Evolutionary conservation across 2,888 invertebrate species (phyloP).

Genomic region (Listrodromus nycthemerus): DNA sequence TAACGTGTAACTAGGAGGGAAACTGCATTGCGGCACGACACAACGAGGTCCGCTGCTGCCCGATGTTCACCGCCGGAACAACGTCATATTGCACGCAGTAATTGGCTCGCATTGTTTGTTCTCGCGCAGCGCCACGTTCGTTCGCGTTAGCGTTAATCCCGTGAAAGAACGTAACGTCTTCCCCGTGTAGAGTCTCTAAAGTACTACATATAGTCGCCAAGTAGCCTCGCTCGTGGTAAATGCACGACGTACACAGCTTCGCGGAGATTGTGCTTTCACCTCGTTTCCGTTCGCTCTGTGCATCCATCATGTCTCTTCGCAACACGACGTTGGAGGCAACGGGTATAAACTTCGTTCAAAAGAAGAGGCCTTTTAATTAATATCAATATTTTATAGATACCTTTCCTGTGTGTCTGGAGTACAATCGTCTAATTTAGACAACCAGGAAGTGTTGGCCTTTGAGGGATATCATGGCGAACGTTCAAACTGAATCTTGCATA

Average conservation of each 20-base stretch:
- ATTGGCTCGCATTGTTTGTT: slow-evolving; percentile 76
- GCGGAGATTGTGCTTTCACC: slow-evolving; percentile 31
- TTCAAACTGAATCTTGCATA: too few relatives aligned
- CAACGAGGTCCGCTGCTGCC: slow-evolving; percentile 34
- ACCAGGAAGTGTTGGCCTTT: too few relatives aligned
- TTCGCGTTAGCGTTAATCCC: slow-evolving; percentile 27
- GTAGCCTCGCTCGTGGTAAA: neutral
- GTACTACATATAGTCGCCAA: slow-evolving; percentile 8
- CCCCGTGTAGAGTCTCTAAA: slow-evolving; percentile 60
- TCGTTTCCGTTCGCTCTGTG: slow-evolving; percentile 35
- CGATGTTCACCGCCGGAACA: slow-evolving; percentile 62
- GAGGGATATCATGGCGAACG: too few relatives aligned
- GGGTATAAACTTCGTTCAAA: too few relatives aligned
- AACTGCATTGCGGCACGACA: slow-evolving; percentile 45
- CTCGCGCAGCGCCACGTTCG: slow-evolving; percentile 61
- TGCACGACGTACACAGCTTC: neutral
- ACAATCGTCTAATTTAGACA: too few relatives aligned
- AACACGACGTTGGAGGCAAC: neutral
- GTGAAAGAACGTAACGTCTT: slow-evolving; percentile 66
- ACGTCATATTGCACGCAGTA: slow-evolving; percentile 74
- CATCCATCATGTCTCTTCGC: slow-evolving; percentile 24
- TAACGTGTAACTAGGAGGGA: slow-evolving; percentile 46
- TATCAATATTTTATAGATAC: too few relatives aligned
- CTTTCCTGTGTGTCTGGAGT: too few relatives aligned
- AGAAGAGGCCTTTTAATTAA: too few relatives aligned